Evolutionary conservation across 1,140 invertebrate species (phyloP), one percentile per base, ranked within the genome.

Genomic region (Coptotermes formosanus): DNA sequence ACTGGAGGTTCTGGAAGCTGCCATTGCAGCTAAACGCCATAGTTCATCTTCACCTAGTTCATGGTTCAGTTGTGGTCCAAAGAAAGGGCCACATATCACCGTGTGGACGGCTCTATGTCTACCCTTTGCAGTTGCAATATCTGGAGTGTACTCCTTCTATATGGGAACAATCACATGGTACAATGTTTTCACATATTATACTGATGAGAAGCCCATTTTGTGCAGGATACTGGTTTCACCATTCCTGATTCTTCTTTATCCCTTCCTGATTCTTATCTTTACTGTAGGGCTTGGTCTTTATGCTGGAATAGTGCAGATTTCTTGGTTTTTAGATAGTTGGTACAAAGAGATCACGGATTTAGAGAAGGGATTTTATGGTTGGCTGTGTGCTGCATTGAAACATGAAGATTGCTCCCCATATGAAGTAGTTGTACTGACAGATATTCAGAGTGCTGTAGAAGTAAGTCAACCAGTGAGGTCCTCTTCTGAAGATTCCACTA

Each of bases 281-380:
- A 94, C 94, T 30, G 86, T 95, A 87, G 93, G 93, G 0, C 88
- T 96, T 23, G 94, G 94, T 2, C 83, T 95, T n/a, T 95, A 95
- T 90, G 93, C 94, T 43, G 93, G 94, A 23, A 89, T 95, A 87
- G 92, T 93, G 45, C 95, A 96, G 88, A 89, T 96, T 23, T 95
- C 95, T 4, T 94, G 95, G 90, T 94, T 93, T 88, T 94, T 93
- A 85, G 92, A 92, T 55, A 93, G 92, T 83, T 96, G 95, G 95
- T 92, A 92, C 88, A 93, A 93, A 87, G 94, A 95, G 91, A 92
- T 96, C 16, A 93, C 92, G 86, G 95, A 96, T 90, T 94, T 94
- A 89, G 95, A 96, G 87, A 96, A 96, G 90, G 95, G 95, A 2
- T 96, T 96, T 90, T 96, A 95, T 89, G 95, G 95, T 45, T 96